Conservation (phyloP, 1,140 invertebrate genomes). For the Muscidifurax raptorellus region DNA sequence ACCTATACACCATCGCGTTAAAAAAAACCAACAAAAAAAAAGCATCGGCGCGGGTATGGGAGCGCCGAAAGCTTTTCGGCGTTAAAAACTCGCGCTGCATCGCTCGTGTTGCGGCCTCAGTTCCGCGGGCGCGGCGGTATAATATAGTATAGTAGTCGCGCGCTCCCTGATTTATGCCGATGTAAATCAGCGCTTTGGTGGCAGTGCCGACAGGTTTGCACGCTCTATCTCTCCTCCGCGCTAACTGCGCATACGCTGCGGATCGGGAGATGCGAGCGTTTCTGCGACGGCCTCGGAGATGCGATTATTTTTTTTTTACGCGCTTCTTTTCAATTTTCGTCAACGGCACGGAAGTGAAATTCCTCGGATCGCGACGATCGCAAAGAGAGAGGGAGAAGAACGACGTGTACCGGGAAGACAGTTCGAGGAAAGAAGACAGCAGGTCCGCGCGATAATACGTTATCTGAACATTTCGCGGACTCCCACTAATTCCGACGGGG, state of each 20-base stretch:
- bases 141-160: slow-evolving; percentile 38
- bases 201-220: slow-evolving; percentile 53
- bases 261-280: too few relatives aligned
- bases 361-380: too few relatives aligned
- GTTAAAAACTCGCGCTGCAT: background rate
- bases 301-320: too few relatives aligned
- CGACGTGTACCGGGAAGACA: background rate
- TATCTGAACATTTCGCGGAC: slow-evolving; percentile 27
- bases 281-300: too few relatives aligned
- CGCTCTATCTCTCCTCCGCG: slow-evolving; percentile 31
- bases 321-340: too few relatives aligned
- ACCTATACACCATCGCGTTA: too few relatives aligned
- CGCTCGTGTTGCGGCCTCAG: background rate
- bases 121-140: background rate
- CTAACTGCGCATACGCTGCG: background rate
- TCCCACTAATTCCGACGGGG: slow-evolving; percentile 17
- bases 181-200: slow-evolving; percentile 58
- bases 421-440: background rate
- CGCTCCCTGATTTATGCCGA: slow-evolving; percentile 55
- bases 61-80: slow-evolving; percentile 14
- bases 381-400: background rate
- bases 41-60: too few relatives aligned
- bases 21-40: too few relatives aligned
- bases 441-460: background rate
- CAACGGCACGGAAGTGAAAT: too few relatives aligned